phyloP scores from a whole-genome alignment of 2,888 invertebrate species.

The Autographa gamma region DNA sequence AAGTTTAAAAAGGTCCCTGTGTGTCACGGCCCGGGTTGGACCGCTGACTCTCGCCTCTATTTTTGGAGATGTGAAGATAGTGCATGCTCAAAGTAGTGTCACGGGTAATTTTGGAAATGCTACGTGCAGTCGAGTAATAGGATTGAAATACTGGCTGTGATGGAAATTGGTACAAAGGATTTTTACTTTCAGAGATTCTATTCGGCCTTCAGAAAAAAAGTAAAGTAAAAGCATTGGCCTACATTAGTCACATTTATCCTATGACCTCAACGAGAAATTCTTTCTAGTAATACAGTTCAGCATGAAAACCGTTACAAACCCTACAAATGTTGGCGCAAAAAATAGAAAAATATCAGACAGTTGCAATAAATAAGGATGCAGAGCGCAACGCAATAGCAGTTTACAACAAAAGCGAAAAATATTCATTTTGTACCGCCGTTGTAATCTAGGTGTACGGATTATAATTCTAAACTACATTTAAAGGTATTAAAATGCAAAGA shows the following conservation, averaged over 20 bases:
- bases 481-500: neutral
- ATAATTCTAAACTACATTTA: neutral
- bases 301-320: neutral
- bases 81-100: slow-evolving; percentile 21
- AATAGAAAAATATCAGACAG: neutral
- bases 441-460: slow-evolving; percentile 4
- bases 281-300: neutral
- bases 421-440: neutral
- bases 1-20: slow-evolving; percentile 34
- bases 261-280: neutral
- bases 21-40: slow-evolving; percentile 26
- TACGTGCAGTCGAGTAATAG: neutral
- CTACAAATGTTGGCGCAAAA: neutral
- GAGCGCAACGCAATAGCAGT: neutral
- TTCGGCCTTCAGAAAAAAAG: neutral
- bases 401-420: slow-evolving; percentile 4
- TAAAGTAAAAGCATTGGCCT: neutral
- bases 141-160: neutral
- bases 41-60: slow-evolving; percentile 12
- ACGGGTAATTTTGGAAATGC: slow-evolving; percentile 9
- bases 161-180: neutral
- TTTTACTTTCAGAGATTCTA: neutral
- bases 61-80: slow-evolving; percentile 17
- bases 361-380: neutral
- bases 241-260: neutral